Percentiles rank a stretch among this genome's conserved stretches.
Conservation (phyloP, 92 coral and sea anemone species). For the Heteractis magnifica region DNA sequence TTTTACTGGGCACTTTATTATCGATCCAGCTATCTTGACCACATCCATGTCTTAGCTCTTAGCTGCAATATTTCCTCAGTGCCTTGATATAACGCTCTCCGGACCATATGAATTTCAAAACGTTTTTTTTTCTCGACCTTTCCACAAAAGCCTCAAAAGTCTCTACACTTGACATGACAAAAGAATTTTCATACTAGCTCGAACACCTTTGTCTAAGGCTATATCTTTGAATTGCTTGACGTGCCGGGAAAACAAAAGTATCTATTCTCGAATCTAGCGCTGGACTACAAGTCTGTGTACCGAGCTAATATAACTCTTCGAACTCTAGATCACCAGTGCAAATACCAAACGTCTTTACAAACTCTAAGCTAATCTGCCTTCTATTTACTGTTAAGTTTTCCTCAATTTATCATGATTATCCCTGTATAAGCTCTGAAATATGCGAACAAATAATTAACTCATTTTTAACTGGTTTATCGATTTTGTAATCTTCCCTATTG, state of each 20-base stretch:
- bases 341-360: constrained; percentile 1
- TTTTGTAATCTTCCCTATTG: background rate
- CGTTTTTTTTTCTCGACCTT: background rate
- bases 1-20: background rate
- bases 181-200: background rate
- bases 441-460: background rate
- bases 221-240: background rate
- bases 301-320: background rate
- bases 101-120: constrained; percentile 3
- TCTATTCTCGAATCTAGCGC: background rate
- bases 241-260: background rate
- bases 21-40: background rate
- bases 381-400: constrained; percentile 6
- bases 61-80: background rate
- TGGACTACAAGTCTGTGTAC: constrained; percentile 6
- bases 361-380: background rate
- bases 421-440: background rate
- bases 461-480: background rate
- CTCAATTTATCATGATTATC: constrained; percentile 11
- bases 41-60: background rate
- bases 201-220: background rate
- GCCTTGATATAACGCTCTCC: background rate
- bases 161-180: background rate
- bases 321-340: background rate
- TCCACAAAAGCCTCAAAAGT: background rate